Conservation (phyloP, 2,113 vertebrate genomes). For the Mus spicilegus region DNA sequence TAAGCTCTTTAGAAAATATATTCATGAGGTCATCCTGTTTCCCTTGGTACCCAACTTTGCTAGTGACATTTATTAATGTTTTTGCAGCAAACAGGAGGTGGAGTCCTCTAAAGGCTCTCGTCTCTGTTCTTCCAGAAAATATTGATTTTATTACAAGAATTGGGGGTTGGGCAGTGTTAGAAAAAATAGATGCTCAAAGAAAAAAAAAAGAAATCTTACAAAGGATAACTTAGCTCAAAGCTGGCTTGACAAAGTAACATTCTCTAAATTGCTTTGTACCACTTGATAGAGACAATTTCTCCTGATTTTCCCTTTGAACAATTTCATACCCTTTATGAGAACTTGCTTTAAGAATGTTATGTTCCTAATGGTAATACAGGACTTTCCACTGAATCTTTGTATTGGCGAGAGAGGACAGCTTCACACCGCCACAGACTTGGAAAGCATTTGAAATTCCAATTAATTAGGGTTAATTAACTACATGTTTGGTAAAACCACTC, state of each 20-base stretch:
- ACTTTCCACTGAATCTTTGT: constrained; percentile 40
- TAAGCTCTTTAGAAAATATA: constrained; percentile 81
- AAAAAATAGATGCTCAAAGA: constrained; percentile 55
- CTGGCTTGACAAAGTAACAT: constrained; percentile 78
- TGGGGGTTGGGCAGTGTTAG: not conserved
- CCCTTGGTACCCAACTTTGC: constrained; percentile 68
- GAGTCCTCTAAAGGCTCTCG: constrained; percentile 71
- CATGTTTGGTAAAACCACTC: constrained; percentile 59
- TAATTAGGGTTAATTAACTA: constrained; percentile 80
- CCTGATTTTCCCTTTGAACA: constrained; percentile 78
- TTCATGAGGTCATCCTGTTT: constrained; percentile 76
- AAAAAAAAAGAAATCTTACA: constrained; percentile 70
- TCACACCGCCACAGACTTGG: constrained; percentile 57
- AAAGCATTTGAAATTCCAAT: constrained; percentile 69
- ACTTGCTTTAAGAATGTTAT: constrained; percentile 69
- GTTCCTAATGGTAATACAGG: constrained; percentile 57
- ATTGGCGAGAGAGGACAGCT: not conserved
- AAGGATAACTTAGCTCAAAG: constrained; percentile 76
- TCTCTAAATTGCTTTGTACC: constrained; percentile 74
- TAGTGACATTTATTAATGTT: constrained; percentile 80
- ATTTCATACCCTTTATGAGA: constrained; percentile 66
- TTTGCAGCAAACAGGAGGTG: constrained; percentile 77
- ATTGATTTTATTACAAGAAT: constrained; percentile 74
- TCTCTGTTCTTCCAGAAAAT: constrained; percentile 78
- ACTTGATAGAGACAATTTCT: constrained; percentile 78